Base-by-base conservation (phyloP, 2,113 vertebrate genomes). In the Nymphicus hollandicus region DNA sequence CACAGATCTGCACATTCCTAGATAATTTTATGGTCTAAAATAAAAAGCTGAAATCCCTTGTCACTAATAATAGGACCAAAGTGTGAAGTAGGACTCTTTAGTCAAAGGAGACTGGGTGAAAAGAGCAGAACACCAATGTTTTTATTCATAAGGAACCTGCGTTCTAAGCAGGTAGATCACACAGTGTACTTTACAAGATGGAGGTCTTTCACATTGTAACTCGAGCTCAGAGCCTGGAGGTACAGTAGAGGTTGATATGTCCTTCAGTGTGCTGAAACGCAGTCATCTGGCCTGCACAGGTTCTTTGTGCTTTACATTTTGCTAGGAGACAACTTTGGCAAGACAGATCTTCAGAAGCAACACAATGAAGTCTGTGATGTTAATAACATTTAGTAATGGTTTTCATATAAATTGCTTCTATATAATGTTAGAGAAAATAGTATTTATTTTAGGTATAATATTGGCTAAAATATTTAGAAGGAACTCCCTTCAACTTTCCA, bases 391-490 rank as follows among this genome's bases (percentile, higher is more conserved):
- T 81, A 64, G 35, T 47, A 91, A 70, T 31, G 7, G 17, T 87
- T 91, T 94, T 86, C 46, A 18, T 88, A 56, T 46, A 71, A 93
- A 72, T 93, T 2, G 3, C 13, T 88, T 60, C 58, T 73, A 14
- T 65, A 28, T 64, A 8, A 11, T 33, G 13, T 53, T 79, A 94
- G 31, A 56, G 22, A 37, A 84, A 89, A 72, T 17, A 65, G 17
- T 86, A 64, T 46, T 87, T 86, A 39, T 10, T 7, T 50, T 91
- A 98, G 97, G 97, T 97, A 35, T 97, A 98, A 97, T 97, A 97
- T 71, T 97, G 79, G 98, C 72, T 98, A 84, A 83, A 77, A 19
- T 85, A 94, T n/a, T 96, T 98, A 61, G 96, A 98, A 97, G 88
- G 46, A 84, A 91, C 88, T 65, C 98, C 98, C 95, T 66, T 65